Evolutionary conservation across 2,888 invertebrate genomes (phyloP), one percentile per base, ranked within the genome.

Genomic region (Tetranychus truncatus): DNA sequence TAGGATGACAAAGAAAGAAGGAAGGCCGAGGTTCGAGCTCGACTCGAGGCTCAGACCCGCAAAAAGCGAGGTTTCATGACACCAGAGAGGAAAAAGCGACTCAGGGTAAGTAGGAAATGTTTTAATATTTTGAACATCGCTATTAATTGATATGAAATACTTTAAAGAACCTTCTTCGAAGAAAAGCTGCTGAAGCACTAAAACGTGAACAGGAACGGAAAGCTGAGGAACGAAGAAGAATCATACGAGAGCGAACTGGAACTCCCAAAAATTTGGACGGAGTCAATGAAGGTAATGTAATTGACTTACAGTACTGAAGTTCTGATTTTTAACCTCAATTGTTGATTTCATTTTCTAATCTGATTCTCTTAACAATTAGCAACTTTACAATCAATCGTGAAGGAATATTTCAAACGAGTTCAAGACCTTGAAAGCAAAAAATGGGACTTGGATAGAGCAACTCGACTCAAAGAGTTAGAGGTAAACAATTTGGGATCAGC

Each of bases 151-250:
- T 9, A 34, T 34, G 34, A n/a, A 71, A 71, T 8, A 71, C 15
- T 20, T 24, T n/a, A 34, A 80, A 79, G 79, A 76, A 77, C 74
- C 73, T 80, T 69, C 71, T 80, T 74, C 76, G 80, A 74, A 77
- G 77, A 69, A 79, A 79, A 66, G 80, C 80, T 84, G 97, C 97
- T 81, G 97, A 99, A 85, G 97, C 97, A 86, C 86, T 99, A 87
- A 96, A 96, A 87, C 95, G 95, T 85, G 96, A 99, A 86, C 97
- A 97, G 86, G 94, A 95, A 86, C 90, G 93, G 84, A 96, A 97
- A 87, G 95, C 95, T 77, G 94, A 95, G 79, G 97, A 96, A 85
- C 91, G 95, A 84, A 92, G 94, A 87, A 91, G 92, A 84, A 92
- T 94, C 87, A 94, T 95, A 84, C 92, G 92, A 83, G 91, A 95